phyloP scores from a whole-genome alignment of 2,888 invertebrate genomes.

The Tiphia femorata region DNA sequence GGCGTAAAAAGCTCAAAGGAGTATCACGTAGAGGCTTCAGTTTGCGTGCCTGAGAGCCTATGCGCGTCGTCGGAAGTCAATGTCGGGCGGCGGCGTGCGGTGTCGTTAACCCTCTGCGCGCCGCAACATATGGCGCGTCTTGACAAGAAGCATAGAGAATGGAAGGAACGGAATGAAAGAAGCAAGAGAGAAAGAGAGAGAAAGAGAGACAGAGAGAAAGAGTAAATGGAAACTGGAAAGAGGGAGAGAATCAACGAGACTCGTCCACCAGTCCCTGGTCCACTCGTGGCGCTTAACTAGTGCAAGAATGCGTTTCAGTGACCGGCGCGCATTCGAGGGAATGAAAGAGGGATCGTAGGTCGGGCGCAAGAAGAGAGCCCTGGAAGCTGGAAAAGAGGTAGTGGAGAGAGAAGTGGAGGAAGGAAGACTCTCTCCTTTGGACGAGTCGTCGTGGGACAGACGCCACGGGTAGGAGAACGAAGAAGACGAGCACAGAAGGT shows the following conservation, averaged over 20 bases:
- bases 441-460: no score
- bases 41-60: conserved; percentile 29
- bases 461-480: no score
- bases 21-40: conserved; percentile 36
- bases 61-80: conserved; percentile 46
- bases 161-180: not conserved
- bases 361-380: no score
- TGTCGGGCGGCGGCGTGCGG: conserved; percentile 46
- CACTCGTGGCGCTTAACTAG: conserved; percentile 35
- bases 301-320: conserved; percentile 26
- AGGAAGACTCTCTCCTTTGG: no score
- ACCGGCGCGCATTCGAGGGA: no score
- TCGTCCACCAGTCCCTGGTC: conserved; percentile 3
- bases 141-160: conserved; percentile 18
- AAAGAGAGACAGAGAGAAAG: conserved; percentile 22
- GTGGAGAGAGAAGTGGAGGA: no score
- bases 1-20: conserved; percentile 41
- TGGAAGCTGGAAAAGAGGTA: no score
- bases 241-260: conserved; percentile 13
- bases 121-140: conserved; percentile 43
- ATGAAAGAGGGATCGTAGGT: no score
- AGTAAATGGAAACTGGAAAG: not conserved
- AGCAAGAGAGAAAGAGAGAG: not conserved
- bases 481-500: no score
- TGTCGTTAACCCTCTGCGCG: conserved; percentile 50